These are phyloP conservation scores for Nematopogon swammerdamellus DNA, from an alignment of 2,888 invertebrate genomes.

Conservation along the genomic window DNA sequence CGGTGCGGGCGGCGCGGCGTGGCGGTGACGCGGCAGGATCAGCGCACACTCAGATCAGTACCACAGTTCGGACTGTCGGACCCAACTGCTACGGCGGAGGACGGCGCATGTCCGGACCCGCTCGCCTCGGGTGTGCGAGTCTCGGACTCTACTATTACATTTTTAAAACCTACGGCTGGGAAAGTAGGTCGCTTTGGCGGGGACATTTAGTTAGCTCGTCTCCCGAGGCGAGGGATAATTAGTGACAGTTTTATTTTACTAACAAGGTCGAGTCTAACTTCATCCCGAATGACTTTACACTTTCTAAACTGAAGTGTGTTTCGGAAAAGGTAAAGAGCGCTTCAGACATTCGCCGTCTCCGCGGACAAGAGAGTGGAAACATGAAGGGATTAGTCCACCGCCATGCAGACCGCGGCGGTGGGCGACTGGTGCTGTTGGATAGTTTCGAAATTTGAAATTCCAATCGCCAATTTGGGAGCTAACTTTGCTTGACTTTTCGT, in stretches of 20 bases:
- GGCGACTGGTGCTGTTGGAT: conserved; percentile 54
- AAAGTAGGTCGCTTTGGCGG: no score
- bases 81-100: background rate
- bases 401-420: background rate
- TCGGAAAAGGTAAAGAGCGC: no score
- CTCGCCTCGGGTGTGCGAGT: background rate
- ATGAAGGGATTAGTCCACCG: background rate
- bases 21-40: conserved; percentile 35
- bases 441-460: conserved; percentile 24
- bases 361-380: no score
- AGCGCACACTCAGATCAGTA: conserved; percentile 53
- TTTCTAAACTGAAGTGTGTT: no score
- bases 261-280: no score
- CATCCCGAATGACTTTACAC: no score
- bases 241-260: no score
- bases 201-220: no score
- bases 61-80: background rate
- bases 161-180: no score
- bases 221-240: no score
- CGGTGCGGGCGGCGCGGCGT: conserved; percentile 52
- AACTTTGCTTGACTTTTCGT: conserved; percentile 44
- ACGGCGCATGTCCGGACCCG: background rate
- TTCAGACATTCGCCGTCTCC: background rate
- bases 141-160: no score
- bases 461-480: conserved; percentile 23